Evolutionary conservation across 64 coral and sea anemone species (phyloP), one percentile per base, ranked within the genome.

Genomic region (Porites australiensis): DNA sequence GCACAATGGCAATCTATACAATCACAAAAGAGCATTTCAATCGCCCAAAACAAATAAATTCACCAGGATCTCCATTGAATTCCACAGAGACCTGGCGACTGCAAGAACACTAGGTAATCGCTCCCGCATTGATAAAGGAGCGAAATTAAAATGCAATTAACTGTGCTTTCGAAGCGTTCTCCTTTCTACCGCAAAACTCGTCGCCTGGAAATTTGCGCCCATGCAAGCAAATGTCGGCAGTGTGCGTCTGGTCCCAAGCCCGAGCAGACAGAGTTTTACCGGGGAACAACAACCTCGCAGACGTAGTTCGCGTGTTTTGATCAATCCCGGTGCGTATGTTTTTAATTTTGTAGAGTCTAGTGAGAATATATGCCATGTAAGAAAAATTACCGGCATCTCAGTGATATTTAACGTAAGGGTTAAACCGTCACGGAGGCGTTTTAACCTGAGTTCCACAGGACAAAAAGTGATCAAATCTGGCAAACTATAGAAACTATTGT

Each of bases 311-410:
- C 81, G 81, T 21, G 81, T 84, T 50, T 63, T 84, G 19, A 7
- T 68, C 46, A 84, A 19, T 84, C 81, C 81, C n/a, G 81, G 81
- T 84, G 81, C 63, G 81, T 84, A 84, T 50, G 50, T 68, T 47
- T 74, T 19, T 51, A 13, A 14, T 64, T 16, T 64, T 18, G 13
- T 64, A 18, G 18, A 14, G 8, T 64, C 8, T 64, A 14, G 18
- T 12, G 4, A 19, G 62, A 64, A 4, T 64, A 64, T 18, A 18
- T 13, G 13, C 58, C 58, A 9, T 59, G 7, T 23, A 23, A 23
- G 27, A 37, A 37, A 37, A 37, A 37, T 37, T 37, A 37, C 1
- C 27, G 0, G 27, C 27, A 37, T 37, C 27, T 37, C 27, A 37
- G 27, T 37, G 27, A 37, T 37, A 37, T 1, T 37, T 1, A 37